Base-by-base conservation (phyloP, 2,797 vertebrate genomes). In the Neosalanx taihuensis region DNA sequence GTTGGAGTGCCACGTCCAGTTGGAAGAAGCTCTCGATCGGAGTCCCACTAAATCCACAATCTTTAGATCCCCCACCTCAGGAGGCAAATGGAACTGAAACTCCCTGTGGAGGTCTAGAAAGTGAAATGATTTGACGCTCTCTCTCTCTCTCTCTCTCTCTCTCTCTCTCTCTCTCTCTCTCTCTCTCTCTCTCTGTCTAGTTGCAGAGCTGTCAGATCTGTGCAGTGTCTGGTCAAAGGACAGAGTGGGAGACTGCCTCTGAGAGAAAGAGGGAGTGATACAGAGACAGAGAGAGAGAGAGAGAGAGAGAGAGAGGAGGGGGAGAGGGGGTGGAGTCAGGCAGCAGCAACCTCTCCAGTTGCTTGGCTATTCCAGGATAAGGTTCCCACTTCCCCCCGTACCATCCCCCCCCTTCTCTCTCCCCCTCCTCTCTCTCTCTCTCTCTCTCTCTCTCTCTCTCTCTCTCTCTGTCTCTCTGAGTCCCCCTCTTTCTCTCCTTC, bases 221-320 rank as follows among this genome's bases (percentile, higher is more conserved):
- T 89, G 89, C 89, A 88, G 87, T 80, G 90, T 88, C 90, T 89
- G 92, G 90, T 91, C 91, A 91, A 92, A 93, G 92, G 90, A 92
- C 90, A 91, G 87, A 83, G 83, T 88, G 74, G 81, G 85, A 89
- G 87, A 85, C 84, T 83, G 91, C 85, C 86, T 83, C 72, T 31
- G 72, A 80, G 80, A 76, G 72, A 62, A 63, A 68, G 70, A 46
- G 70, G 51, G 58, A 64, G 73, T 41, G 69, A 68, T 65, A 75
- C 74, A 60, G 70, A 76, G 75, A 57, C 76, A 53, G 72, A 70
- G 76, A 65, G 72, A 70, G 75, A 77, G 76, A 75, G 76, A 75
- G 77, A 61, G 72, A 81, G 76, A 67, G 80, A 65, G 73, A 30
- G 76, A 69, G 73, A 60, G 70, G 23, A 41, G 30, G 76, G 49